A percentile compares a stretch with the other conserved stretches of the same genome.
Evolutionary conservation across 2,888 invertebrate species (phyloP).

Genomic region (Sepiola atlantica): DNA sequence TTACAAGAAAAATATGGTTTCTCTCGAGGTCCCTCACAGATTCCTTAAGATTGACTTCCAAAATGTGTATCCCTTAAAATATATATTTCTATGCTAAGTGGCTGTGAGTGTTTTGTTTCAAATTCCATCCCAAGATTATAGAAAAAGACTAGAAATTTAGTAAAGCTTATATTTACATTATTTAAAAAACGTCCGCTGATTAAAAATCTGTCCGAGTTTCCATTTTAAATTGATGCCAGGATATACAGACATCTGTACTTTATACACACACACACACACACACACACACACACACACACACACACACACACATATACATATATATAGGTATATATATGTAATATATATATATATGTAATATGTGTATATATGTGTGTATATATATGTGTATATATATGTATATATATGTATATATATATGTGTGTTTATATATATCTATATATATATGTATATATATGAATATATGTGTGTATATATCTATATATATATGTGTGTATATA

Average conservation of each 20-base stretch:
- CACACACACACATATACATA: neutral
- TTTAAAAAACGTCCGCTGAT: no score
- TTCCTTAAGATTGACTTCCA: neutral
- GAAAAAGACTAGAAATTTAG: no score
- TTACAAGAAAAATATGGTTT: neutral
- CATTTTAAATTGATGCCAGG: no score
- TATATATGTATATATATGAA: slow-evolving; percentile 25
- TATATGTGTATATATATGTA: neutral
- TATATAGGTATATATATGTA: slow-evolving; percentile 6
- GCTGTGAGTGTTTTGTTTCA: neutral
- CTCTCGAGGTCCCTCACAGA: neutral
- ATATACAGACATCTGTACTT: no score
- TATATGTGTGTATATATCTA: slow-evolving; percentile 3
- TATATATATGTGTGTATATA: slow-evolving; percentile 23
- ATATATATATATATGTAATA: no score
- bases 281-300: neutral
- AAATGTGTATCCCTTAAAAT: neutral
- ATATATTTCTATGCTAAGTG: neutral
- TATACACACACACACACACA: no score
- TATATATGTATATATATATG: neutral
- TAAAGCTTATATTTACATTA: no score
- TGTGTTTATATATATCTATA: neutral
- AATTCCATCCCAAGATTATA: neutral
- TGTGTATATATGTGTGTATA: no score
- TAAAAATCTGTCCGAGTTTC: no score